Conservation (phyloP, 2,888 invertebrate genomes). For the Lithophane socia region DNA sequence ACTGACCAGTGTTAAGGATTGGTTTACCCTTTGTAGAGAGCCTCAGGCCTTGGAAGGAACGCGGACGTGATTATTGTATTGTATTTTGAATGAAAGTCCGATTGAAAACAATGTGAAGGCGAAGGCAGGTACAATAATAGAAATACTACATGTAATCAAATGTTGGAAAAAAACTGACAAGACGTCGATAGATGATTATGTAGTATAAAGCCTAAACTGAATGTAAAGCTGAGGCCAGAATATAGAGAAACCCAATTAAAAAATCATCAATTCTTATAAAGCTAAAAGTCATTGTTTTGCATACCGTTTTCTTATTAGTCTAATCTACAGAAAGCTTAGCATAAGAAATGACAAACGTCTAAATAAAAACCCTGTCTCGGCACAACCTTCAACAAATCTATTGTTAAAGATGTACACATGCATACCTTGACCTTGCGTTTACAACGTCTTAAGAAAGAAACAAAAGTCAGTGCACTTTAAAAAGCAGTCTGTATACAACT, state of each 20-base stretch:
- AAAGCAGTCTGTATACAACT: conserved; percentile 38
- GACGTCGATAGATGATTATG: neutral
- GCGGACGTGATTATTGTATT: conserved; percentile 7
- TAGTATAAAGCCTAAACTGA: neutral
- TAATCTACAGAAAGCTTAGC: neutral
- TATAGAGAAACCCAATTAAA: too few relatives aligned
- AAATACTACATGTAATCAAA: neutral
- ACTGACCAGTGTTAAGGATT: conserved; percentile 14
- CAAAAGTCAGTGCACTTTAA: conserved; percentile 61
- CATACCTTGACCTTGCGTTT: conserved; percentile 53
- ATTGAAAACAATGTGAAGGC: neutral
- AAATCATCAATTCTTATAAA: neutral
- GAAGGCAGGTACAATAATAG: neutral
- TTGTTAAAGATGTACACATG: neutral
- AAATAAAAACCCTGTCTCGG: neutral
- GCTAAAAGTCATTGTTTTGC: neutral
- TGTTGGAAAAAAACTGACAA: neutral
- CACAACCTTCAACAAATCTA: neutral
- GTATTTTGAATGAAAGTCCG: conserved; percentile 26
- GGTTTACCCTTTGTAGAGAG: conserved; percentile 8
- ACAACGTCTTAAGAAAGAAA: conserved; percentile 31
- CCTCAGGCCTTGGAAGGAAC: neutral
- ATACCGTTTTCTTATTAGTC: accelerated
- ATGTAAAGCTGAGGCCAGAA: neutral
- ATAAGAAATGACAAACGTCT: neutral